A percentile compares a stretch with the other conserved stretches of the same genome.
Conservation (phyloP, 2,888 invertebrate species). For the Agrochola lychnidis region DNA sequence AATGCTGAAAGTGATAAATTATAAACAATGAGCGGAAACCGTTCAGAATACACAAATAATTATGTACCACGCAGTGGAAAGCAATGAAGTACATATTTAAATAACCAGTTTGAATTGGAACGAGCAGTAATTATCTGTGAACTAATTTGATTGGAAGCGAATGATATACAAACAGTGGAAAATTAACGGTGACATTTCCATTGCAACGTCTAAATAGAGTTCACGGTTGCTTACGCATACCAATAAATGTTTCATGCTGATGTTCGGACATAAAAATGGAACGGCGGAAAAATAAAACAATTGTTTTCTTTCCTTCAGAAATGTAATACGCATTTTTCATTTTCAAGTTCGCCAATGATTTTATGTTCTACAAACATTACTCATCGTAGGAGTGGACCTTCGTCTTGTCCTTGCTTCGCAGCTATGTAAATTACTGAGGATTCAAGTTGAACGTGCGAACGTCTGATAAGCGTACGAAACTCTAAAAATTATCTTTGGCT, state of each 20-base stretch:
- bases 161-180: conserved; percentile 39
- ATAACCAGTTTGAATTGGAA: conserved; percentile 40
- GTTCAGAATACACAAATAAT: conserved; percentile 40
- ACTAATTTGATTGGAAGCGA: conserved; percentile 46
- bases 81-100: conserved; percentile 26
- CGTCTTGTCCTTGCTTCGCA: conserved; percentile 66
- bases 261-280: neutral
- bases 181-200: conserved; percentile 37
- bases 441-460: conserved; percentile 84
- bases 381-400: conserved; percentile 53
- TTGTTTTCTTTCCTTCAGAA: conserved; percentile 20
- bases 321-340: conserved; percentile 19
- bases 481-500: conserved; percentile 76
- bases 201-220: conserved; percentile 13
- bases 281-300: neutral
- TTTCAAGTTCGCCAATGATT: conserved; percentile 46
- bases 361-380: conserved; percentile 34
- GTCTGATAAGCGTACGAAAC: conserved; percentile 77
- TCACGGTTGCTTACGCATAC: conserved; percentile 16
- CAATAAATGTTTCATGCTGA: conserved; percentile 8
- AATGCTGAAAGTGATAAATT: conserved; percentile 34
- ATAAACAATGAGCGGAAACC: conserved; percentile 54
- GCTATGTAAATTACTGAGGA: conserved; percentile 78
- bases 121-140: conserved; percentile 37
- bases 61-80: conserved; percentile 32